Evolutionary conservation across 1,140 invertebrate genomes (phyloP).

Genomic region (Aphis gossypii): DNA sequence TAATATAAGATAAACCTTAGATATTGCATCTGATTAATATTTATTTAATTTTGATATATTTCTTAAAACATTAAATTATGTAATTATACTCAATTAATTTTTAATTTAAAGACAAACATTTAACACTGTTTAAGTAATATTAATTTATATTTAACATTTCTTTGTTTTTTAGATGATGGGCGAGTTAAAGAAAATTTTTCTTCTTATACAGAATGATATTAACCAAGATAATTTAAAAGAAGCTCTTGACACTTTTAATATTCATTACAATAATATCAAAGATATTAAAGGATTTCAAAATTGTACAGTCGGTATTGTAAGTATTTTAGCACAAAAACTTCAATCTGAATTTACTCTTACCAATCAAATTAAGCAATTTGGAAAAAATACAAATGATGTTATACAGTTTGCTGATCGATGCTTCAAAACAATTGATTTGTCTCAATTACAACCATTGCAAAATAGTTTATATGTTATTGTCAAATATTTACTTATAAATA

Average conservation of each 20-base stretch:
- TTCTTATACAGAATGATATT: conserved; percentile 41
- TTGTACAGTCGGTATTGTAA: conserved; percentile 36
- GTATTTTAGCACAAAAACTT: conserved; percentile 39
- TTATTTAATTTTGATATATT: not conserved
- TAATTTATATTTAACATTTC: not conserved
- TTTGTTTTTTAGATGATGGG: conserved; percentile 44
- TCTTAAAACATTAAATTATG: not conserved
- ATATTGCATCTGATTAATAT: not conserved
- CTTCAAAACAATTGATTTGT: not conserved
- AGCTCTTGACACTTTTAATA: not conserved
- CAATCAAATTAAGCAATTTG: not conserved
- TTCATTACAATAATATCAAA: conserved; percentile 25
- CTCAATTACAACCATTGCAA: conserved; percentile 25
- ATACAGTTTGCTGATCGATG: conserved; percentile 30
- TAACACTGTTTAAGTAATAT: not conserved
- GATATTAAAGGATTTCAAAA: conserved; percentile 49
- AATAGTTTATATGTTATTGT: conserved; percentile 57
- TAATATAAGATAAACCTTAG: not conserved
- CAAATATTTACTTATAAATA: conserved; percentile 39
- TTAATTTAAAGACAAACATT: not conserved
- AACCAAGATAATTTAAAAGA: conserved; percentile 18
- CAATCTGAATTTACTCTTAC: conserved; percentile 21
- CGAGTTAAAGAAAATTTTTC: conserved; percentile 45
- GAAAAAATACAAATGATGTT: conserved; percentile 28
- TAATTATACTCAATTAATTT: no score